Evolutionary conservation across 2,113 vertebrate species (phyloP).

Genomic region (Apodemus speciosus): DNA sequence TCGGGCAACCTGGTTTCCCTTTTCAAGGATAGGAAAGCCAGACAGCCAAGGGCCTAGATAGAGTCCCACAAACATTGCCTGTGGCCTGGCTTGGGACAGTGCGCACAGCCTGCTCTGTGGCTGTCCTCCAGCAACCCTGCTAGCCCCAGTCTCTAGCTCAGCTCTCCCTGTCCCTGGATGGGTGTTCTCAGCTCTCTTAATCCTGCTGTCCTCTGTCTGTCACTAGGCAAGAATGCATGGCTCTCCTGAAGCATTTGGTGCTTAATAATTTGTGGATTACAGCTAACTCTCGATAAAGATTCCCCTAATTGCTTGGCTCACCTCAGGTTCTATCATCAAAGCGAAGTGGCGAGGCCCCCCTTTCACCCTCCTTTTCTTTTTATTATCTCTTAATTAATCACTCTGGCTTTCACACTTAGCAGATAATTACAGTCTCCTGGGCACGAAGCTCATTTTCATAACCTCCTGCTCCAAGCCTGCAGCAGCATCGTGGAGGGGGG

Average conservation of each 20-base stretch:
- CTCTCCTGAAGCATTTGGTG: slow-evolving; percentile 66
- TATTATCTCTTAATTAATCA: slow-evolving; percentile 93
- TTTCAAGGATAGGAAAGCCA: slow-evolving; percentile 35
- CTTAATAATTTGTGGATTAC: slow-evolving; percentile 82
- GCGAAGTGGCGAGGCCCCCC: slow-evolving; percentile 83
- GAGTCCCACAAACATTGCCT: background rate
- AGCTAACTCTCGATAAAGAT: slow-evolving; percentile 85
- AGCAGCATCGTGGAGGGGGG: slow-evolving; percentile 52
- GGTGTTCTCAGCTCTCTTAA: background rate
- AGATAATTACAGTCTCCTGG: slow-evolving; percentile 89
- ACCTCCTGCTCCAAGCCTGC: slow-evolving; percentile 84
- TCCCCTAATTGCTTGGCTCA: slow-evolving; percentile 88
- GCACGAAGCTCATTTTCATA: slow-evolving; percentile 86
- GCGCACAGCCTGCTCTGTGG: background rate
- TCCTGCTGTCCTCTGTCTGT: slow-evolving; percentile 63
- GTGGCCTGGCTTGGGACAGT: background rate
- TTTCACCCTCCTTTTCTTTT: slow-evolving; percentile 87
- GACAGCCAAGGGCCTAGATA: background rate
- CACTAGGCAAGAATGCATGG: slow-evolving; percentile 45
- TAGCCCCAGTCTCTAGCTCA: background rate
- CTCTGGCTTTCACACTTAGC: slow-evolving; percentile 88
- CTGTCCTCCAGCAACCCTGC: background rate
- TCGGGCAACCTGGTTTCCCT: background rate
- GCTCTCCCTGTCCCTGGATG: background rate
- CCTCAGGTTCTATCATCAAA: slow-evolving; percentile 88